phyloP scores from a whole-genome alignment of 2,888 invertebrate species.

The Drosophila paramelanica region DNA sequence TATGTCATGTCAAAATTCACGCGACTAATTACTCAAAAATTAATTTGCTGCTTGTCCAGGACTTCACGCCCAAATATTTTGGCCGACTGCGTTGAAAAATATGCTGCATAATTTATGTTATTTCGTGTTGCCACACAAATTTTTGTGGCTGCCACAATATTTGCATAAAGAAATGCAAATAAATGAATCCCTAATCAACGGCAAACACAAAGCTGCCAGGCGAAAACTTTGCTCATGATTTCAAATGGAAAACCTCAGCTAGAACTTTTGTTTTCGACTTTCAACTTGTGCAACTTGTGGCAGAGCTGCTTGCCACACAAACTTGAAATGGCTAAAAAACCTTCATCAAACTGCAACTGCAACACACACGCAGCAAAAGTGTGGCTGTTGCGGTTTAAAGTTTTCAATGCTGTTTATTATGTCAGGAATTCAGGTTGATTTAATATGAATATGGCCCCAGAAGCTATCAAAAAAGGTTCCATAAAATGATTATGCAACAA shows the following conservation, averaged over 20 bases:
- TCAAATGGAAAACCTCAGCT: neutral
- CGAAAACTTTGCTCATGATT: neutral
- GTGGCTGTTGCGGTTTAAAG: neutral
- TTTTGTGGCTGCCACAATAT: slow-evolving; percentile 20
- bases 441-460: neutral
- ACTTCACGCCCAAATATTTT: neutral
- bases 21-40: slow-evolving; percentile 49
- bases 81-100: slow-evolving; percentile 19
- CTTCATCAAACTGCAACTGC: neutral
- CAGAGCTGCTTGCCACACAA: slow-evolving; percentile 12
- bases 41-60: slow-evolving; percentile 33
- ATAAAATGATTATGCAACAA: too few species aligned
- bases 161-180: slow-evolving; percentile 47
- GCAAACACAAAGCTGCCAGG: slow-evolving; percentile 5
- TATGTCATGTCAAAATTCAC: slow-evolving; percentile 32
- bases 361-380: neutral
- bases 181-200: slow-evolving; percentile 33
- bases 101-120: slow-evolving; percentile 38
- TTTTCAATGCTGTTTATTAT: neutral
- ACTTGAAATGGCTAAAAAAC: slow-evolving; percentile 8
- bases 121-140: slow-evolving; percentile 13
- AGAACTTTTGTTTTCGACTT: slow-evolving; percentile 18
- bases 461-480: neutral
- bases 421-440: neutral
- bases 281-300: slow-evolving; percentile 13